These are phyloP conservation scores for Drosophila leontia DNA, from an alignment of 1,140 invertebrate species.

Conservation along the genomic window DNA sequence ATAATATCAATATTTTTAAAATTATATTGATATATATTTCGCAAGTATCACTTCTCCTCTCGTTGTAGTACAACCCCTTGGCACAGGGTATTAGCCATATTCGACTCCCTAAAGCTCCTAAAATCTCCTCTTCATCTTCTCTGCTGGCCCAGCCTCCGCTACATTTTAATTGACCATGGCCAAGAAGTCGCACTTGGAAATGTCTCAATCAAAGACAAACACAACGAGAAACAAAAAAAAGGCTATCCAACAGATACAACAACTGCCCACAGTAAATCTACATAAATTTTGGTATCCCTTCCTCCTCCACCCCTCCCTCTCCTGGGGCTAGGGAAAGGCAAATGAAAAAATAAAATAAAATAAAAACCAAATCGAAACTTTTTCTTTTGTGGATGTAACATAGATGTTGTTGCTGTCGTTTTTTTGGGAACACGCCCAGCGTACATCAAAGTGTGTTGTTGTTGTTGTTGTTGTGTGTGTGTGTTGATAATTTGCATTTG, in stretches of 20 bases:
- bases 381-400: constrained; percentile 65
- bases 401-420: constrained; percentile 24
- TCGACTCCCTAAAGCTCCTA: not conserved
- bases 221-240: constrained; percentile 4
- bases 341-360: constrained; percentile 37
- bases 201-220: constrained; percentile 68
- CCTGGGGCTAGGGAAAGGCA: constrained; percentile 17
- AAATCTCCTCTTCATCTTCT: constrained; percentile 1
- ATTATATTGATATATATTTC: too few relatives aligned
- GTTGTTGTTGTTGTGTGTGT: constrained; percentile 14
- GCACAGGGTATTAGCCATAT: constrained; percentile 15
- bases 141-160: constrained; percentile 3
- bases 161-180: constrained; percentile 75
- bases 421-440: constrained; percentile 53
- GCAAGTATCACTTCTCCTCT: too few relatives aligned
- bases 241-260: constrained; percentile 34
- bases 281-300: constrained; percentile 60
- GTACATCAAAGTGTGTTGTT: constrained; percentile 26
- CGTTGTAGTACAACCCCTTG: too few relatives aligned
- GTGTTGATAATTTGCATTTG: constrained; percentile 80
- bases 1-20: not conserved
- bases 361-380: constrained; percentile 61
- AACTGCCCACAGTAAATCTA: constrained; percentile 74
- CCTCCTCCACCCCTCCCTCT: not conserved
- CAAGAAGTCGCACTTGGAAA: constrained; percentile 79